Evolutionary conservation across 2,113 vertebrate species (phyloP).

Genomic region (Fregetta grallaria): DNA sequence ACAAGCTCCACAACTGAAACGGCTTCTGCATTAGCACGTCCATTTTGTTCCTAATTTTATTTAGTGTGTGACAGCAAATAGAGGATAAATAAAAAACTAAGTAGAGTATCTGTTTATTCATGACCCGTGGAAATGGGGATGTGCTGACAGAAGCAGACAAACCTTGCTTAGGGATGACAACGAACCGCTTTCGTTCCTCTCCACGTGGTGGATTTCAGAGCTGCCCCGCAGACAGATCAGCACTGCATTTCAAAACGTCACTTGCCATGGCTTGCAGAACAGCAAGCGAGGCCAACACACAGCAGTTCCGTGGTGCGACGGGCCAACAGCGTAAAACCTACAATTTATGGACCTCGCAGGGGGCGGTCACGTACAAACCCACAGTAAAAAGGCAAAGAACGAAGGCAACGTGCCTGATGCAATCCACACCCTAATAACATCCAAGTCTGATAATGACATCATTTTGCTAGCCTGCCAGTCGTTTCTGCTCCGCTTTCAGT

Average conservation of each 20-base stretch:
- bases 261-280: no score
- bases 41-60: not conserved
- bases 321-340: not conserved
- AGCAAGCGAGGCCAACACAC: no score
- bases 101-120: not conserved
- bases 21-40: not conserved
- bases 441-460: accelerated
- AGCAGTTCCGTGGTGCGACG: not conserved
- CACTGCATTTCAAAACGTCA: not conserved
- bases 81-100: not conserved
- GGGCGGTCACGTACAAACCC: no score
- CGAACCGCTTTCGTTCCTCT: not conserved
- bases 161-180: no score
- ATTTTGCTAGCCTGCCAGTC: not conserved
- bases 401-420: accelerated
- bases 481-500: no score
- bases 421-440: no score
- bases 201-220: no score
- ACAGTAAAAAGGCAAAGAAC: not conserved
- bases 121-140: not conserved
- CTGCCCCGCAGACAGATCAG: not conserved
- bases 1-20: no score
- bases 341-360: accelerated
- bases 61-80: not conserved
- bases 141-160: not conserved